Conservation (phyloP, 1,140 invertebrate genomes). For the Pseudomyrmex cubaensis region DNA sequence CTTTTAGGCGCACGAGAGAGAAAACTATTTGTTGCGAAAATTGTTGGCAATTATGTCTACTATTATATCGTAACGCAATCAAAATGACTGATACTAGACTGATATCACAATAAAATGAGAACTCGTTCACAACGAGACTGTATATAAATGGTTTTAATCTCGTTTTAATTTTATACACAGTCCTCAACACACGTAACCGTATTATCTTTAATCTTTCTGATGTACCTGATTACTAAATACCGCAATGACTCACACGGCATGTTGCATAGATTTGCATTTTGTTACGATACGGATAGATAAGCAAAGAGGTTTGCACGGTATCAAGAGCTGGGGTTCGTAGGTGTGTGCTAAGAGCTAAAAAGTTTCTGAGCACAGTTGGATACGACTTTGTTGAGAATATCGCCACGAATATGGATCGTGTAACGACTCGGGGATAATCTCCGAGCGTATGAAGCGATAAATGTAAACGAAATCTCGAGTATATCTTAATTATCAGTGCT, state of each 20-base stretch:
- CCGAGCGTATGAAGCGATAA: not conserved
- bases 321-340: not conserved
- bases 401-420: not conserved
- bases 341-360: constrained; percentile 20
- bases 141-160: not conserved
- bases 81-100: not conserved
- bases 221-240: not conserved
- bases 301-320: constrained; percentile 18
- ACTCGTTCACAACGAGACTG: not conserved
- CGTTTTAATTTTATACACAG: not conserved
- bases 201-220: not conserved
- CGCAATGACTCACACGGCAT: not conserved
- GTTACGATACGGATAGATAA: constrained; percentile 5
- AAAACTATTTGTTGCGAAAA: too few relatives aligned
- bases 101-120: not conserved
- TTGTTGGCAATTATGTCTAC: too few relatives aligned
- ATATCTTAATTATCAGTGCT: not conserved
- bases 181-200: not conserved
- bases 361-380: constrained; percentile 23
- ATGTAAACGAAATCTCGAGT: constrained; percentile 12
- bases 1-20: too few relatives aligned
- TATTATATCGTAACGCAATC: too few relatives aligned
- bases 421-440: not conserved
- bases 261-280: constrained; percentile 13
- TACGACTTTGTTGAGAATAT: constrained; percentile 26